These are phyloP conservation scores for Tadarida brasiliensis DNA, from an alignment of 2,797 vertebrate genomes.

Conservation along the genomic window DNA sequence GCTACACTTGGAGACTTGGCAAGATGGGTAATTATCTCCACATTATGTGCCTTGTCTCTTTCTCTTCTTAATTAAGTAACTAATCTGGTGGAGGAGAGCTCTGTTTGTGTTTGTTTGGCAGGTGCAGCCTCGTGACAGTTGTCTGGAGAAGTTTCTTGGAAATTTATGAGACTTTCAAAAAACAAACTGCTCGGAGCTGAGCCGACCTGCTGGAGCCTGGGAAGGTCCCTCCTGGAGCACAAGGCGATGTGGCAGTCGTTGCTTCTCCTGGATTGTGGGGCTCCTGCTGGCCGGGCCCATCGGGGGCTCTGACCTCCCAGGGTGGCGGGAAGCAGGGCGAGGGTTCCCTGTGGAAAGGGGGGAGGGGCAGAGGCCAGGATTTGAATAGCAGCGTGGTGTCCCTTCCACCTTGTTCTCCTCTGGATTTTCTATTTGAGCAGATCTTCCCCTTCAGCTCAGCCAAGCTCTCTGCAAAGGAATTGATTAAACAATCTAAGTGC, in stretches of 20 bases:
- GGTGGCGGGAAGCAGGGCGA: not conserved
- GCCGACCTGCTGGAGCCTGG: constrained; percentile 75
- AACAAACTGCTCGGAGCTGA: constrained; percentile 83
- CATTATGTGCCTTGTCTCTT: constrained; percentile 80
- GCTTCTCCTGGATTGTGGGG: not conserved
- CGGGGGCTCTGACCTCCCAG: not conserved
- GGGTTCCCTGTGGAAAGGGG: not conserved
- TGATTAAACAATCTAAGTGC: not conserved
- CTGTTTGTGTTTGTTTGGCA: constrained; percentile 79
- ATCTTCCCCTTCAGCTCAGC: not conserved
- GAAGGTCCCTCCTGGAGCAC: constrained; percentile 32
- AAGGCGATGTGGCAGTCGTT: not conserved
- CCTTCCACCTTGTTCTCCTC: not conserved
- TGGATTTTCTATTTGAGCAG: constrained; percentile 9
- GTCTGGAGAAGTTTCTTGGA: constrained; percentile 85
- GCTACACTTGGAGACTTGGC: constrained; percentile 72
- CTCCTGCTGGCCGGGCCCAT: not conserved
- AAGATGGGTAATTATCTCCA: constrained; percentile 70
- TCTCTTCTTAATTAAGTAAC: constrained; percentile 84
- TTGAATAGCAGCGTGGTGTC: not conserved
- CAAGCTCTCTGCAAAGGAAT: not conserved
- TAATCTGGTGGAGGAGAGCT: constrained; percentile 79
- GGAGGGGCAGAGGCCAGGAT: not conserved
- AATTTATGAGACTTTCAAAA: constrained; percentile 85
- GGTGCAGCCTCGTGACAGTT: constrained; percentile 85